Percentiles rank a stretch among this genome's conserved stretches.
Evolutionary conservation across 2,888 invertebrate genomes (phyloP).

Genomic region (Lydus trimaculatus): DNA sequence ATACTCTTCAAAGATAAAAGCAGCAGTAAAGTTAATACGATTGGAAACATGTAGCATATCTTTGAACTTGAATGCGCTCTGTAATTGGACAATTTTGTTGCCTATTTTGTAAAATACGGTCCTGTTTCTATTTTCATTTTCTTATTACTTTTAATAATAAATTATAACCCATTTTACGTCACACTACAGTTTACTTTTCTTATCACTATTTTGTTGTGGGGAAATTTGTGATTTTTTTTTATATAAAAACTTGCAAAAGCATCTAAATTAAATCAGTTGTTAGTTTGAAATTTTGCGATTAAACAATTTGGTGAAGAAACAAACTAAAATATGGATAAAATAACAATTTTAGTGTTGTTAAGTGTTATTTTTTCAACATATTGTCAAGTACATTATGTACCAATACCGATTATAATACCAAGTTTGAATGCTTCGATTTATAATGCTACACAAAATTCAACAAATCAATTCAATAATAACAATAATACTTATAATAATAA

Average conservation of each 20-base stretch:
- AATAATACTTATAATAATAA: constrained; percentile 8
- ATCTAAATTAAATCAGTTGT: neutral
- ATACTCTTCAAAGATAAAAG: too few relatives aligned
- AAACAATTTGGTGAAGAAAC: too few relatives aligned
- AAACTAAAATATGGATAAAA: neutral
- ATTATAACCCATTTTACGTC: neutral
- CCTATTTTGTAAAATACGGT: neutral
- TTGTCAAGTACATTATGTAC: constrained; percentile 14
- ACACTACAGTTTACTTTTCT: neutral
- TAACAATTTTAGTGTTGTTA: neutral
- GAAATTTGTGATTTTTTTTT: neutral
- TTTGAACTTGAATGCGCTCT: too few relatives aligned
- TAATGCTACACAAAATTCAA: constrained; percentile 6
- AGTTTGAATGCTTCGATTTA: neutral
- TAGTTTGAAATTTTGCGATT: neutral
- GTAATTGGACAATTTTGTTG: neutral
- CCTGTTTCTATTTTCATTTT: neutral
- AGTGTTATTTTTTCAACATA: neutral
- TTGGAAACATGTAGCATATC: too few relatives aligned
- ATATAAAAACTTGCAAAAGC: neutral
- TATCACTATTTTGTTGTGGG: neutral
- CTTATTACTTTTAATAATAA: neutral
- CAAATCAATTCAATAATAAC: neutral
- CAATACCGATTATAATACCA: constrained; percentile 7
- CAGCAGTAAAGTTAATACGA: too few relatives aligned